Percentiles rank a stretch among this genome's conserved stretches.
Conservation (phyloP, 2,888 invertebrate species). For the Brachynemurus nebulosus region DNA sequence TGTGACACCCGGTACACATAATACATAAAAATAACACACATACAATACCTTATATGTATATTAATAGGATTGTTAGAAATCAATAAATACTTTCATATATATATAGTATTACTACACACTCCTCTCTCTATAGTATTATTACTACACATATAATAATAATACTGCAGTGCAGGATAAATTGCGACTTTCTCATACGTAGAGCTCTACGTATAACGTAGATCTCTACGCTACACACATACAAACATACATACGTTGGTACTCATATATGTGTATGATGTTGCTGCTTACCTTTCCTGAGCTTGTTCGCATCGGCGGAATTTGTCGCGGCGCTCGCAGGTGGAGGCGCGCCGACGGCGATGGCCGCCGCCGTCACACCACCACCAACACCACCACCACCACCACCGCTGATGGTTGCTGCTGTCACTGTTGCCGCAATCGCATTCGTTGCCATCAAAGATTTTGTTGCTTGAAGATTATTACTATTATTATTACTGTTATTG, state of each 20-base stretch:
- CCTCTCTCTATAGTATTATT: too few relatives aligned
- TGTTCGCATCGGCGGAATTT: slow-evolving; percentile 23
- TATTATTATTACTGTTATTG: neutral
- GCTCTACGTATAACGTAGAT: neutral
- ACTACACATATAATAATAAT: neutral
- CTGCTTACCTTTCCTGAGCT: slow-evolving; percentile 29
- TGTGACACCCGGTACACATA: too few relatives aligned
- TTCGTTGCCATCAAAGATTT: neutral
- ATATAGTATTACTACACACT: too few relatives aligned
- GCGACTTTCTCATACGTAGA: neutral
- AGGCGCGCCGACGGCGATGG: neutral
- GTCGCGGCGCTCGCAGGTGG: slow-evolving; percentile 8
- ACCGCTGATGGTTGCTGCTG: slow-evolving; percentile 20
- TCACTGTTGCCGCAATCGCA: neutral
- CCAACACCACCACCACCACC: neutral
- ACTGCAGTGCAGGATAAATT: slow-evolving; percentile 5
- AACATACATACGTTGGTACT: neutral
- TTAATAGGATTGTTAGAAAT: too few relatives aligned
- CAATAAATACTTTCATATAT: neutral
- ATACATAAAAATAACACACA: too few relatives aligned
- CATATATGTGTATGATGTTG: too few relatives aligned
- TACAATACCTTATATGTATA: too few relatives aligned
- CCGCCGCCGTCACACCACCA: neutral
- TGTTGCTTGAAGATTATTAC: neutral
- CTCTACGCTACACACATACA: too few relatives aligned